These are phyloP conservation scores for Ischnura elegans DNA, from an alignment of 2,888 invertebrate species.

Conservation along the genomic window DNA sequence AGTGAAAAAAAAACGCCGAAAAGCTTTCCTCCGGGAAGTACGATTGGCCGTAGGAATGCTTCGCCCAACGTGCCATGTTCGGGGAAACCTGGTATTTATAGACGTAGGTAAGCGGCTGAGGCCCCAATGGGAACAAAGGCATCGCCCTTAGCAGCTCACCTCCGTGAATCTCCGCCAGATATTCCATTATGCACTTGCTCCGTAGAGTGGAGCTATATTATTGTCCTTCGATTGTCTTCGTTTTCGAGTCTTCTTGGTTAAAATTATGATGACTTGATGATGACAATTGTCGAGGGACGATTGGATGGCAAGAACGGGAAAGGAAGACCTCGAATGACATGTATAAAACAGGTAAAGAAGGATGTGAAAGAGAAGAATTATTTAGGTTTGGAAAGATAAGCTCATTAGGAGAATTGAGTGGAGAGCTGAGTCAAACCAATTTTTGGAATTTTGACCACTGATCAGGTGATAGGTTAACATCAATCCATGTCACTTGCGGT, in stretches of 20 bases:
- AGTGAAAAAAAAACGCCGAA: neutral
- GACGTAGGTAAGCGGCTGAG: neutral
- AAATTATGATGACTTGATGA: too few species aligned
- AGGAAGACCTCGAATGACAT: too few species aligned
- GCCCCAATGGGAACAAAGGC: neutral
- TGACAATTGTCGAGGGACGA: neutral
- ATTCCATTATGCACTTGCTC: neutral
- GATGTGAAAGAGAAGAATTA: too few species aligned
- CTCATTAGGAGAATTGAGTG: too few species aligned
- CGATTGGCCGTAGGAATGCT: neutral
- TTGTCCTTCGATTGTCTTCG: neutral
- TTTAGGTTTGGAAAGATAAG: too few species aligned
- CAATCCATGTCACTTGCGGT: too few species aligned
- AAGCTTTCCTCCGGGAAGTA: neutral
- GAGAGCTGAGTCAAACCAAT: too few species aligned
- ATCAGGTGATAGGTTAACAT: too few species aligned
- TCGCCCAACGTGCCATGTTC: slow-evolving; percentile 19
- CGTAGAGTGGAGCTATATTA: neutral
- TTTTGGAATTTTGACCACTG: too few species aligned
- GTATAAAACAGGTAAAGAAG: too few species aligned
- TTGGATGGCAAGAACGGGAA: neutral
- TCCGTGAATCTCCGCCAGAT: neutral
- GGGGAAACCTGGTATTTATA: slow-evolving; percentile 41
- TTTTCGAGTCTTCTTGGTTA: too few species aligned
- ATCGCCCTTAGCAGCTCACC: neutral